phyloP scores from a whole-genome alignment of 2,888 invertebrate genomes.

The Hipparchia semele region DNA sequence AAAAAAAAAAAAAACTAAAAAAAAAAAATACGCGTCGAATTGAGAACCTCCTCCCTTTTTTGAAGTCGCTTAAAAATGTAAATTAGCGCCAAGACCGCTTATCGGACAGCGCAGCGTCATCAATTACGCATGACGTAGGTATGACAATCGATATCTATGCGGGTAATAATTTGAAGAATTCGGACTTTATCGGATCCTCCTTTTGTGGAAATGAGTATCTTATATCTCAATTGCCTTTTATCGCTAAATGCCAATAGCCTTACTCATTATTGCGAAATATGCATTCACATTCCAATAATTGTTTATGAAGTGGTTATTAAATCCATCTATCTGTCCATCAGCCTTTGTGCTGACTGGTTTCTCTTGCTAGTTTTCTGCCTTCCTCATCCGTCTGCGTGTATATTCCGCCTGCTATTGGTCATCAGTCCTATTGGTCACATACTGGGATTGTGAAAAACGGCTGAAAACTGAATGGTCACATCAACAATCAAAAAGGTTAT shows the following conservation, averaged over 20 bases:
- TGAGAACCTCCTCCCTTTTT: too few species aligned
- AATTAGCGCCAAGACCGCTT: conserved; percentile 37
- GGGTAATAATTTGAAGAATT: conserved; percentile 66
- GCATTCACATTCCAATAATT: conserved; percentile 5
- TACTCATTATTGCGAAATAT: conserved; percentile 28
- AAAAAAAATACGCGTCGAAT: too few species aligned
- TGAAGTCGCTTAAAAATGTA: conserved; percentile 15
- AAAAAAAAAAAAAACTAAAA: too few species aligned
- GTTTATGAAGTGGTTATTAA: background rate
- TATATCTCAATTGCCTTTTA: conserved; percentile 64
- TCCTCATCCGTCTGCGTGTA: too few species aligned
- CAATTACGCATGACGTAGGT: conserved; percentile 44
- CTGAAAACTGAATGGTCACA: too few species aligned
- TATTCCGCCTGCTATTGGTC: too few species aligned
- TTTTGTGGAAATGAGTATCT: conserved; percentile 53
- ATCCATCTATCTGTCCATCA: too few species aligned
- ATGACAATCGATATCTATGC: conserved; percentile 49
- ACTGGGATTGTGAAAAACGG: too few species aligned
- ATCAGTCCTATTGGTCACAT: too few species aligned
- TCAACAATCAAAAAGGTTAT: too few species aligned
- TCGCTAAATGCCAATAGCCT: conserved; percentile 56
- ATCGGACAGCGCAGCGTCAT: conserved; percentile 44
- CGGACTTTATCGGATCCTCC: conserved; percentile 57
- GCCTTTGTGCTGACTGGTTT: too few species aligned
- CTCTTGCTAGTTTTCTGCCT: too few species aligned